These are phyloP conservation scores for Tenebrio molitor DNA, from an alignment of 1,140 invertebrate species.

Conservation along the genomic window DNA sequence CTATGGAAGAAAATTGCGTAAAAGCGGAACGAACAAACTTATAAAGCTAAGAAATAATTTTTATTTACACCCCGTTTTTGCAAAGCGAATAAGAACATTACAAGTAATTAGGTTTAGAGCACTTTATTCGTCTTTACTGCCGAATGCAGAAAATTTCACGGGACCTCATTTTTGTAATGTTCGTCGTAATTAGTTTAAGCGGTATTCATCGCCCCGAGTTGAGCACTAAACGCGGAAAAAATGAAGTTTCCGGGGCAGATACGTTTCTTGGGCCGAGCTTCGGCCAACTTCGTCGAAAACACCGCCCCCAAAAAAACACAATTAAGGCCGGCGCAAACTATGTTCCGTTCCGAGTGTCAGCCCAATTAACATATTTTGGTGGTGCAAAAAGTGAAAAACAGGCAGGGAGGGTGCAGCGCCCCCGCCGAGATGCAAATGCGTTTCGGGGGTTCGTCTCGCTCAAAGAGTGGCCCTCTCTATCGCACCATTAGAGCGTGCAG, in stretches of 20 bases:
- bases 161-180: conserved; percentile 1
- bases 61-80: background rate
- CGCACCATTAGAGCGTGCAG: conserved; percentile 21
- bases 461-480: conserved; percentile 23
- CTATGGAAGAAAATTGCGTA: background rate
- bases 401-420: background rate
- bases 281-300: too few relatives aligned
- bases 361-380: conserved; percentile 24
- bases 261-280: background rate
- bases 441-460: conserved; percentile 6
- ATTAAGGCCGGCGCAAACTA: background rate
- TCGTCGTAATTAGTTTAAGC: background rate
- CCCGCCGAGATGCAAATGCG: conserved; percentile 22
- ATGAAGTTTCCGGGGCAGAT: background rate
- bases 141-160: background rate
- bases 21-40: background rate
- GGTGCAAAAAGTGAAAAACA: conserved; percentile 21
- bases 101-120: background rate
- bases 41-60: background rate
- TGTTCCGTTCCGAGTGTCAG: background rate
- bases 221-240: background rate
- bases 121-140: background rate
- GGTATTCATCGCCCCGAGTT: background rate
- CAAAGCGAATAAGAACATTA: background rate
- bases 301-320: background rate